phyloP scores from a whole-genome alignment of 64 coral and sea anemone species.

The Acropora tenuis region DNA sequence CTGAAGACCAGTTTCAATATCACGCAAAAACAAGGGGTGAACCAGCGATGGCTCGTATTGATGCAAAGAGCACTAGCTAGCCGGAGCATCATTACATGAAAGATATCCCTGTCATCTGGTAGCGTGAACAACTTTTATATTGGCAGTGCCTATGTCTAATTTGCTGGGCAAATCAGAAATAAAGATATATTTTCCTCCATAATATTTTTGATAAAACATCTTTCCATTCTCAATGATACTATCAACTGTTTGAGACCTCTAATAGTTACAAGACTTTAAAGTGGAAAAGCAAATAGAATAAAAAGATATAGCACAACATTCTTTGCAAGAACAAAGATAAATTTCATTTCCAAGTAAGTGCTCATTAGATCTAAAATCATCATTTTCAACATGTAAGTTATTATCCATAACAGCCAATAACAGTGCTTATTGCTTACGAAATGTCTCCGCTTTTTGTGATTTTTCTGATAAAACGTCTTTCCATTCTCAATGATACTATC shows the following conservation, averaged over 20 bases:
- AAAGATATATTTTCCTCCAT: constrained; percentile 12
- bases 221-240: constrained; percentile 23
- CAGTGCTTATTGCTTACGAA: no score
- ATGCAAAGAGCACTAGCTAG: neutral
- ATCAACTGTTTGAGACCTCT: constrained; percentile 9
- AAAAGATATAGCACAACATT: no score
- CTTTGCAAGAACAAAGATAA: no score
- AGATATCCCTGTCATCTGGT: constrained; percentile 25
- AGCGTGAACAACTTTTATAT: constrained; percentile 22
- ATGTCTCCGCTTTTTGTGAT: no score
- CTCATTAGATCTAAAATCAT: no score
- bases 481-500: constrained; percentile 11
- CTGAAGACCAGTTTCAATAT: no score
- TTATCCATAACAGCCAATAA: no score
- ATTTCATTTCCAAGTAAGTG: no score
- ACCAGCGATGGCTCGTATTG: no score
- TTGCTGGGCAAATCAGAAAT: constrained; percentile 7
- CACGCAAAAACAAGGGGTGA: no score
- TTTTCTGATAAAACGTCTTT: constrained; percentile 43
- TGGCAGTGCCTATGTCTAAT: constrained; percentile 21
- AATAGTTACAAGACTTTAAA: constrained; percentile 27
- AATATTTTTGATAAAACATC: constrained; percentile 38
- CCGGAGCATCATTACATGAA: neutral
- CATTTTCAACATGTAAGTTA: no score
- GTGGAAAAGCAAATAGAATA: no score